Conservation (phyloP, 2,113 vertebrate species). For the Microtus richardsoni region DNA sequence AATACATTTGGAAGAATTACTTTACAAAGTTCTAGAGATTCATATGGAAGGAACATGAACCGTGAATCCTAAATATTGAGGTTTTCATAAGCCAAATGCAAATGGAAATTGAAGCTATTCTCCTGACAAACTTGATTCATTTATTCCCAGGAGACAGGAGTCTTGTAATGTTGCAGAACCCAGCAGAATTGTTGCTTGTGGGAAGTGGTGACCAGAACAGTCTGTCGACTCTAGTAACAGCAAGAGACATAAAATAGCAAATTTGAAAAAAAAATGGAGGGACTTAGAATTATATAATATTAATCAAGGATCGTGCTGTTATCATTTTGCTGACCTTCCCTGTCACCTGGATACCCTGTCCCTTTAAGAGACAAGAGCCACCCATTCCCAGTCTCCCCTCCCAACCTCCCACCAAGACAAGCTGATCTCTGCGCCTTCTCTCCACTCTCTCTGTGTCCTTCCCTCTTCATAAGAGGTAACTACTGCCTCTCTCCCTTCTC, state of each 20-base stretch:
- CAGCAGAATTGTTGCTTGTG: neutral
- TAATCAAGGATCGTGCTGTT: neutral
- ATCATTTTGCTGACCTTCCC: too few species aligned
- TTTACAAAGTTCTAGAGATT: neutral
- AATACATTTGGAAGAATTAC: too few species aligned
- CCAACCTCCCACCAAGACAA: too few species aligned
- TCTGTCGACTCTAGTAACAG: neutral
- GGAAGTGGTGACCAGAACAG: neutral
- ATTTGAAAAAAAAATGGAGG: neutral
- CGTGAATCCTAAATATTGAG: neutral
- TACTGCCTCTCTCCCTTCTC: too few species aligned
- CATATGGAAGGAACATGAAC: neutral
- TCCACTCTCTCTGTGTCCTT: too few species aligned
- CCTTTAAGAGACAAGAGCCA: too few species aligned
- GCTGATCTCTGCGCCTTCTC: too few species aligned
- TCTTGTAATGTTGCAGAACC: neutral
- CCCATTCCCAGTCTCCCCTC: too few species aligned
- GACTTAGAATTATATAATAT: neutral
- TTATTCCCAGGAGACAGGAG: neutral
- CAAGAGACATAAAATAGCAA: neutral
- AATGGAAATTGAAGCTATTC: neutral
- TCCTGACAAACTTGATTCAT: neutral
- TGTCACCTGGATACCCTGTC: too few species aligned
- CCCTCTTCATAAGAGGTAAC: too few species aligned
- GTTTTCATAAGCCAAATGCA: neutral